A percentile compares a stretch with the other conserved stretches of the same genome.
Evolutionary conservation across 2,113 vertebrate genomes (phyloP).

Genomic region (Lanius collurio): DNA sequence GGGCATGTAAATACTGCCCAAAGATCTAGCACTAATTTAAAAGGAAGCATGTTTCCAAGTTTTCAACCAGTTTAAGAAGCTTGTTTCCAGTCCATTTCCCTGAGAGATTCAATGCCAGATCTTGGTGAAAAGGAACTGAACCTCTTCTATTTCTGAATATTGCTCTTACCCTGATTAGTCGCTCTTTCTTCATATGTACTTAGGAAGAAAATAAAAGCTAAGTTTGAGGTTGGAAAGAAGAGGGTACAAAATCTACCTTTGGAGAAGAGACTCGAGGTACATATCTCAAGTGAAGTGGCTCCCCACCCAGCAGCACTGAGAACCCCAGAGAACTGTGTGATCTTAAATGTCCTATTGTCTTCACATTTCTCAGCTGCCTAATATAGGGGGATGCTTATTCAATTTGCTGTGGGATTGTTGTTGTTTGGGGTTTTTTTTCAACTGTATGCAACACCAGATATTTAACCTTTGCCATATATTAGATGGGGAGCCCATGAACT

Average conservation of each 20-base stretch:
- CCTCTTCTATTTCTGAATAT: not conserved
- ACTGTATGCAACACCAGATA: not conserved
- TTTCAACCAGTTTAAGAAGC: not conserved
- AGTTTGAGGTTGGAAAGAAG: not conserved
- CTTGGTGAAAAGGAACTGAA: not conserved
- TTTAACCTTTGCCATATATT: not conserved
- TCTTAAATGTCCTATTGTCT: not conserved
- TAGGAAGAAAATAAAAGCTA: not conserved
- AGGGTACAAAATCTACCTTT: not conserved
- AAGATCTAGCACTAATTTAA: not conserved
- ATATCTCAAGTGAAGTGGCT: not conserved
- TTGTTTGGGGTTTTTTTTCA: not conserved
- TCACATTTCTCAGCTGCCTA: not conserved
- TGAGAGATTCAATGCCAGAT: not conserved
- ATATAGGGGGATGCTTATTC: not conserved
- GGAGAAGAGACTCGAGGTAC: not conserved
- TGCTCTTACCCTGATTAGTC: not conserved
- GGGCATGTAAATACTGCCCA: not conserved
- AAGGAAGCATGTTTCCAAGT: not conserved
- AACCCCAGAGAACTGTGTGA: not conserved
- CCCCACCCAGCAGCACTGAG: not conserved
- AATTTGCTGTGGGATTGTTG: not conserved
- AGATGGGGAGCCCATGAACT: not conserved
- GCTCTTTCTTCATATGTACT: not conserved
- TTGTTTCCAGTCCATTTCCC: not conserved